Evolutionary conservation across 2,113 vertebrate genomes (phyloP), one percentile per base, ranked within the genome.

Genomic region (Setophaga kirtlandii): DNA sequence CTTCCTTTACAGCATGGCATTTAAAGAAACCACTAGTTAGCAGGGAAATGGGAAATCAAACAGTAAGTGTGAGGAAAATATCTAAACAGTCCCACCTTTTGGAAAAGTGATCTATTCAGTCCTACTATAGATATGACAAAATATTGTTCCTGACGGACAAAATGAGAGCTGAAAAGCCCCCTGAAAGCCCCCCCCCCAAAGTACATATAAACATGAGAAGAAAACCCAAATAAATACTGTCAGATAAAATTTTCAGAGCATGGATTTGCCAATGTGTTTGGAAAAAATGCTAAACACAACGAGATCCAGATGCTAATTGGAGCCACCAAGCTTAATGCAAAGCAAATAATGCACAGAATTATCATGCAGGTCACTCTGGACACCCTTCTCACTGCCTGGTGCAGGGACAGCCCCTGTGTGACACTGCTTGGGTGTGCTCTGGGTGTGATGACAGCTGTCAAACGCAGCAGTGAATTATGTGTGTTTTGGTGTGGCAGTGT

Each of bases 251-350:
- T 70, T 89, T 95, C 64, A 78, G 88, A 81, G 62, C 24, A 21
- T 5, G 27, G 64, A 90, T 93, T 83, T 93, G 49, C 75, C 83
- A 49, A 5, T 8, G 24, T 50, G 21, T 93, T 89, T 86, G 63
- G 44, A 88, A 91, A 85, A 88, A 88, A 63, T 0, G 1, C 79
- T 80, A 39, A 83, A 77, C 60, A 74, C 79, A 90, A 52, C 6
- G 23, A 94, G 52, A 74, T 80, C 85, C 94, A 92, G 82, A 90
- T 77, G 75, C 64, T 64, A 64, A 83, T 15, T 53, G 85, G 85
- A 94, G 62, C n/a, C 87, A 37, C 39, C 4, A 7, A 87, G 75
- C 81, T 80, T 85, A 83, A 60, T 31, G 63, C 50, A 76, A 94
- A 95, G 89, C 70, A 87, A 89, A 73, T 59, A 59, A 17, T 25